Evolutionary conservation across 2,113 vertebrate species (phyloP), one percentile per base, ranked within the genome.

Genomic region (Pavo muticus): DNA sequence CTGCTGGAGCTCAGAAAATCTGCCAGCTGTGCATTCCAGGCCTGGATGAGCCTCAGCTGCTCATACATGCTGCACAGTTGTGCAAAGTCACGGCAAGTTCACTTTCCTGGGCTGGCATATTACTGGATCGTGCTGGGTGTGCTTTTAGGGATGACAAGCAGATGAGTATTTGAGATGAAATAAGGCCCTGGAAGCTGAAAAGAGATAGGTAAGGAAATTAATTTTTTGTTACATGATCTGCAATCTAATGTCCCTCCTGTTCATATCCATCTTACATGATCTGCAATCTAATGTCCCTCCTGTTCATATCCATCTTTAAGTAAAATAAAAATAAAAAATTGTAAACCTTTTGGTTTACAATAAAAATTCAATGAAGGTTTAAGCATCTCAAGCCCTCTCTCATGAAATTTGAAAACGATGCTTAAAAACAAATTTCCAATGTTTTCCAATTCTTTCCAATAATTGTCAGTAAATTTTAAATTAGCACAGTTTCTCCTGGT

Each of bases 11-110:
- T 73, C 44, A 24, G 29, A 39, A 94, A 84, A 77, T 86, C 40
- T 83, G 79, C 67, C 86, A 93, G 76, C 68, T 88, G 72, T 80
- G 64, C 88, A 90, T 94, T 88, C 80, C 92, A 76, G 78, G 76
- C 52, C 45, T 0, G 4, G 11, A 30, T 39, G 54, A 86, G 69
- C 48, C 52, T 94, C 88, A 95, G 85, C 79, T 95, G 94, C 83
- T 90, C 48, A 29, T 80, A 69, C 30, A 68, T 16, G 47, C 67
- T 78, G 40, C 71, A 45, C 77, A 75, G 39, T 82, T 64, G 71
- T 69, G 91, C 63, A 61, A 87, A 79, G 59, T 61, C 75, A 35
- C 54, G n/a, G 59, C 48, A 40, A 86, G 48, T 48, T 77, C 45
- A 68, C 40, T 52, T 76, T 68, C 59, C 54, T 52, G 40, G 52